phyloP scores from a whole-genome alignment of 1,140 invertebrate species.

The Meteorus sp. region DNA sequence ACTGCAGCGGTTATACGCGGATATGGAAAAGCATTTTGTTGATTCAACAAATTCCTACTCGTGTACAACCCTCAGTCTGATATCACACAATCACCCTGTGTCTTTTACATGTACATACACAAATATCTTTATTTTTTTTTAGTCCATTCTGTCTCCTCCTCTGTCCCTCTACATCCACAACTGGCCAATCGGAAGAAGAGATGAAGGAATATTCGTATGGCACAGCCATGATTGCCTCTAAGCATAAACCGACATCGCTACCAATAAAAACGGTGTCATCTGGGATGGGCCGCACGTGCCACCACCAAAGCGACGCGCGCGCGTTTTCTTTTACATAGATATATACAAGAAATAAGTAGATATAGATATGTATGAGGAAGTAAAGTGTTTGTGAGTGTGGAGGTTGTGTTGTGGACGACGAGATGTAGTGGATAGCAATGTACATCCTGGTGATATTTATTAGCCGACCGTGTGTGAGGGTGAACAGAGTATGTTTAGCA shows the following conservation, averaged over 20 bases:
- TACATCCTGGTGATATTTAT: conserved; percentile 29
- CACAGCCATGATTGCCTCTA: conserved; percentile 43
- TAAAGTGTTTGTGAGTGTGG: too few species aligned
- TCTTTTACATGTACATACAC: conserved; percentile 6
- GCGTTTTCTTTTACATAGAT: too few species aligned
- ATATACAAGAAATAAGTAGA: too few species aligned
- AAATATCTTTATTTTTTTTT: too few species aligned
- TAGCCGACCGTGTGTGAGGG: conserved; percentile 24
- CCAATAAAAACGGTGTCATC: conserved; percentile 54
- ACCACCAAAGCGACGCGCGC: conserved; percentile 19
- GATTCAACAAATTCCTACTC: conserved; percentile 32
- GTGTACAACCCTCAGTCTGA: conserved; percentile 11
- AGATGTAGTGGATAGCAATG: conserved; percentile 5
- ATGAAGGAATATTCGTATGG: too few species aligned
- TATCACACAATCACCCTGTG: conserved; percentile 5
- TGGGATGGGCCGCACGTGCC: conserved; percentile 47
- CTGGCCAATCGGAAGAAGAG: conserved; percentile 11
- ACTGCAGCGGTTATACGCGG: conserved; percentile 23
- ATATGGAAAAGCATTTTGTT: conserved; percentile 33
- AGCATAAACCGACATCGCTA: conserved; percentile 37
- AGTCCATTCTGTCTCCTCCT: not conserved
- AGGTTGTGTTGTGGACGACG: too few species aligned
- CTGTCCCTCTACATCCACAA: not conserved
- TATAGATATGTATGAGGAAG: too few species aligned
- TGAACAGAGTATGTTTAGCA: not conserved